Conservation (phyloP, 2,797 vertebrate species). For the Coluber constrictor region DNA sequence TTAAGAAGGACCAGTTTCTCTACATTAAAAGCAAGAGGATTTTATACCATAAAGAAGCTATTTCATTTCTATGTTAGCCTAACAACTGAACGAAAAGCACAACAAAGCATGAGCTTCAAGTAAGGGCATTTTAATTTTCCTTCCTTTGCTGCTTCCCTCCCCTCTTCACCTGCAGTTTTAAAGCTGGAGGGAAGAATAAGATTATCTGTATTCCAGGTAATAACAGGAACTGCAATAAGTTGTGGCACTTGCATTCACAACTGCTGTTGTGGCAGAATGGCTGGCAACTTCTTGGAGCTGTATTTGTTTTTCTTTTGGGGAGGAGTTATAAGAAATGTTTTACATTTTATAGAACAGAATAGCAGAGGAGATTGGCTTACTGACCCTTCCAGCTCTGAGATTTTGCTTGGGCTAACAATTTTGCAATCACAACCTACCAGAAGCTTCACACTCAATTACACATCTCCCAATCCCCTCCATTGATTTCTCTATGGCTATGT, state of each 20-base stretch:
- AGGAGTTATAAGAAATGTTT: slow-evolving; percentile 6
- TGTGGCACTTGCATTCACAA: not conserved
- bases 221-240: not conserved
- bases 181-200: not conserved
- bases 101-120: not conserved
- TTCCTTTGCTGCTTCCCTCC: too few species aligned
- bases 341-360: slow-evolving; percentile 3
- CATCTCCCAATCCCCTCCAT: not conserved
- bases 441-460: not conserved
- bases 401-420: slow-evolving; percentile 3
- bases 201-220: not conserved
- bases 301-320: not conserved
- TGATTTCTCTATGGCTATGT: not conserved
- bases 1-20: not conserved
- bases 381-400: not conserved
- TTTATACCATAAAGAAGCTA: not conserved
- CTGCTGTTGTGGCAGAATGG: not conserved
- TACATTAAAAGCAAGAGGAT: not conserved
- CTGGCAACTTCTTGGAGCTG: not conserved
- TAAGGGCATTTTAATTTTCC: not conserved
- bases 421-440: not conserved
- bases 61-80: not conserved
- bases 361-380: not conserved
- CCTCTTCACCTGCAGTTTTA: not conserved
- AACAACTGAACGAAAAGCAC: not conserved